These are phyloP conservation scores for Oreotrochilus melanogaster DNA, from an alignment of 2,113 vertebrate species.

Conservation along the genomic window DNA sequence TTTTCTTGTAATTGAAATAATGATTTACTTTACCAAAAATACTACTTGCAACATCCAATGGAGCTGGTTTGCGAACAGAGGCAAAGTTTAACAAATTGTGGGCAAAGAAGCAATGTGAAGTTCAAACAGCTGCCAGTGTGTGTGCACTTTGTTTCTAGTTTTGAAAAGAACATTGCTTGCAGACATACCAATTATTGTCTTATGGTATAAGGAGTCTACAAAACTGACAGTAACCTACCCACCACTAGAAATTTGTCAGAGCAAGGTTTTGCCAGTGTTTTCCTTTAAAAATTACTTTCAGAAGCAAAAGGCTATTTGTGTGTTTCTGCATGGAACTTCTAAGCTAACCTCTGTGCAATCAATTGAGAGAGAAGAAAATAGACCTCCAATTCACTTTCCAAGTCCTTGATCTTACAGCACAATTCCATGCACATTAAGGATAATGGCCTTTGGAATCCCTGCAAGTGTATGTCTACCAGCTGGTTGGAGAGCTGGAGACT, in stretches of 20 bases:
- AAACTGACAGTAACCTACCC: neutral
- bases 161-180: neutral
- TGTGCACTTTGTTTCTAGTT: slow-evolving; percentile 26
- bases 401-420: neutral
- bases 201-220: neutral
- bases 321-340: neutral
- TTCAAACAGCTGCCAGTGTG: neutral
- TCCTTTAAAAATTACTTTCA: neutral
- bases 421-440: neutral
- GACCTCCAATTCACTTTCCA: neutral
- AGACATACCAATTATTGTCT: neutral
- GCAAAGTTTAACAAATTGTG: slow-evolving; percentile 26
- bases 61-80: slow-evolving; percentile 21
- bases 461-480: neutral
- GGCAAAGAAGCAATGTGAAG: neutral
- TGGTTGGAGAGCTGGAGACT: neutral
- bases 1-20: slow-evolving; percentile 1
- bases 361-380: neutral
- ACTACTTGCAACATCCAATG: neutral
- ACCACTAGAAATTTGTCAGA: neutral
- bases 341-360: neutral
- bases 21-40: slow-evolving; percentile 14
- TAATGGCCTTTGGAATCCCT: neutral
- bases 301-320: neutral
- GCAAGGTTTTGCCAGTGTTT: neutral